Conservation (phyloP, 2,113 vertebrate species). For the Phodopus roborovskii region DNA sequence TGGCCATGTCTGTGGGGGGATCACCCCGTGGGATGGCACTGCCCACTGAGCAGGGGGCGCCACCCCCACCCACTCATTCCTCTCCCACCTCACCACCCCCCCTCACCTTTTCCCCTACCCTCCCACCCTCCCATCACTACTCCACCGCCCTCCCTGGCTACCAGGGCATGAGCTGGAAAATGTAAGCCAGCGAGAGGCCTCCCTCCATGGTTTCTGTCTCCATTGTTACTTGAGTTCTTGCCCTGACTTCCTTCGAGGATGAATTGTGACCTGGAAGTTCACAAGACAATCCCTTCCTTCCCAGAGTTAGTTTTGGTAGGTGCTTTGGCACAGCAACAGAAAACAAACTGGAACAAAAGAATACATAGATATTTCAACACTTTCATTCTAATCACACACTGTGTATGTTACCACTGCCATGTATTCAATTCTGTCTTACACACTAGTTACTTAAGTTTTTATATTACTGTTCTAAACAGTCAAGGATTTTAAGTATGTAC, state of each 20-base stretch:
- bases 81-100: neutral
- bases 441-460: neutral
- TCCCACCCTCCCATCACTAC: neutral
- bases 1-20: neutral
- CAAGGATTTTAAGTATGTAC: neutral
- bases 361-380: neutral
- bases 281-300: neutral
- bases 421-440: neutral
- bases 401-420: neutral
- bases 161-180: too few relatives aligned
- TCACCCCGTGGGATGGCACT: neutral
- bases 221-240: neutral
- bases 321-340: neutral
- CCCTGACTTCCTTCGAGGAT: neutral
- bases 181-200: too few relatives aligned
- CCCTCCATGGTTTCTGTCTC: neutral
- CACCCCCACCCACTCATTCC: neutral
- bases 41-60: neutral
- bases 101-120: neutral
- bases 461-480: neutral
- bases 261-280: neutral
- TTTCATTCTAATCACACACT: neutral
- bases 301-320: neutral
- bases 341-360: neutral
- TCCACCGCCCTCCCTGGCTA: neutral